Evolutionary conservation across 2,113 vertebrate genomes (phyloP).

Genomic region (Neolamprologus kungweensis): DNA sequence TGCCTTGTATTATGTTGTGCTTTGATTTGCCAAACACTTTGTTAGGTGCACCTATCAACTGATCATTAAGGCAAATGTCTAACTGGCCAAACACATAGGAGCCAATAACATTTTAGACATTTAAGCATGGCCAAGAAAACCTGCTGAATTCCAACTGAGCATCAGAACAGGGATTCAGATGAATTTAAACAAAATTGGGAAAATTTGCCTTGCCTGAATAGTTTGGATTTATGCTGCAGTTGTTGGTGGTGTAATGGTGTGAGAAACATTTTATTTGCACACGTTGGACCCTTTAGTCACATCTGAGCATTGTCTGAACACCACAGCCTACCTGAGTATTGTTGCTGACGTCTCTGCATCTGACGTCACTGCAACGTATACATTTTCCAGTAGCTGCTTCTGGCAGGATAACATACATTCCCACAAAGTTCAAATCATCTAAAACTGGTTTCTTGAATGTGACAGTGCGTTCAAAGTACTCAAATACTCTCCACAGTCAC

Average conservation of each 20-base stretch:
- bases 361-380: neutral
- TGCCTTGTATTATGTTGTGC: neutral
- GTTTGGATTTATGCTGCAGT: neutral
- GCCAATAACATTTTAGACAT: neutral
- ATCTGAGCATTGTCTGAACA: neutral
- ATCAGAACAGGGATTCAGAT: neutral
- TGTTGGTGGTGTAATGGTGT: neutral
- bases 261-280: neutral
- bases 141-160: neutral
- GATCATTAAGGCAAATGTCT: neutral
- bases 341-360: neutral
- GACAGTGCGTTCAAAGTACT: neutral
- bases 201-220: neutral
- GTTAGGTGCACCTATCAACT: neutral
- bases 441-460: neutral
- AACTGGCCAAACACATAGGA: neutral
- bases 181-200: neutral
- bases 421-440: neutral
- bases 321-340: neutral
- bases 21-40: neutral
- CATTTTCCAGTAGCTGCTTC: neutral
- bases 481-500: neutral
- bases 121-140: neutral
- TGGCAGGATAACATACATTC: neutral
- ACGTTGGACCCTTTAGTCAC: neutral